These are phyloP conservation scores for Poecilia gillii DNA, from an alignment of 2,797 vertebrate species.

Conservation along the genomic window DNA sequence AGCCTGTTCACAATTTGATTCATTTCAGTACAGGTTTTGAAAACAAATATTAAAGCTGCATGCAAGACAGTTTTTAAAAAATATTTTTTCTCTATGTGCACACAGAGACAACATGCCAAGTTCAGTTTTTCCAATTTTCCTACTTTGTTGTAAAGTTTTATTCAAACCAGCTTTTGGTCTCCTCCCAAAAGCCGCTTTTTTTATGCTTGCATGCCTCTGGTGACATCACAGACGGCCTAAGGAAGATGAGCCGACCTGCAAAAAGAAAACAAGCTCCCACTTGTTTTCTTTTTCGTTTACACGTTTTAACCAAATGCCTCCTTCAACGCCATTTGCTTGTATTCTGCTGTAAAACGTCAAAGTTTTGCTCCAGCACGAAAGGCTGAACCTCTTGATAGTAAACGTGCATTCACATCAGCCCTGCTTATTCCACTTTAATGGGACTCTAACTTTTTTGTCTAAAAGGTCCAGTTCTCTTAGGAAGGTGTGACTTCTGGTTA, in stretches of 20 bases:
- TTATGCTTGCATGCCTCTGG: neutral
- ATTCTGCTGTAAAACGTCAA: neutral
- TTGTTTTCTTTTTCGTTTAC: neutral
- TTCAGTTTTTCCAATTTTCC: neutral
- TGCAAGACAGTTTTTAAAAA: neutral
- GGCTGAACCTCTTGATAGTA: neutral
- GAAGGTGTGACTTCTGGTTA: too few species aligned
- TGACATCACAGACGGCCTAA: neutral
- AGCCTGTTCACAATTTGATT: slow-evolving; percentile 1
- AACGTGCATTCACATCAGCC: neutral
- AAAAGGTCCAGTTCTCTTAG: too few species aligned
- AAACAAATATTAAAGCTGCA: neutral
- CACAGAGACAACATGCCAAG: neutral
- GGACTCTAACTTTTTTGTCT: too few species aligned
- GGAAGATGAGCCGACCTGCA: neutral
- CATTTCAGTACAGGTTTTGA: too few species aligned
- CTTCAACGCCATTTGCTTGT: neutral
- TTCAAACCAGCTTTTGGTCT: neutral
- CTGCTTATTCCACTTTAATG: too few species aligned
- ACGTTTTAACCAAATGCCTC: neutral
- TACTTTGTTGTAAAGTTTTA: neutral
- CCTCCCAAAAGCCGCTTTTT: neutral
- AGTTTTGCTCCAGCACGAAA: neutral
- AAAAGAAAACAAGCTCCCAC: neutral
- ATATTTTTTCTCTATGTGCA: neutral